Base-by-base conservation (phyloP, 2,888 invertebrate genomes). In the Rhyacophila evoluta region DNA sequence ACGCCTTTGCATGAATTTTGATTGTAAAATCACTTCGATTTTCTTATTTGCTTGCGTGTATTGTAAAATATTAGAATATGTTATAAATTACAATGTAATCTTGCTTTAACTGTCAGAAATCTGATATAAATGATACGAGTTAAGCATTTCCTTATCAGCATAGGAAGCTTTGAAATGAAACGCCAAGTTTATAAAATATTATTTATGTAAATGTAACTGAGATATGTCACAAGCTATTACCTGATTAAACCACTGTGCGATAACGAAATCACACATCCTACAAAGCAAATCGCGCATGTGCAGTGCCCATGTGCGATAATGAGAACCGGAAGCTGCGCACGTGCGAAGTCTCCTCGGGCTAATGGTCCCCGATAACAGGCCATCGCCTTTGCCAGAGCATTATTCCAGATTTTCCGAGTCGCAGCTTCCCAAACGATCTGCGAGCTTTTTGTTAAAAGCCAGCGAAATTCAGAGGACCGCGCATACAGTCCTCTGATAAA, bases 371-470 rank as follows among this genome's bases (percentile, higher is more conserved):
- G 55, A 55, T 55, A 55, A 55, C 55, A 55, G 55, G 55, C 55
- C 55, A n/a, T 15, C 25, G 55, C 55, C 55, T 55, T 55, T 19
- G 19, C 55, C 55, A 19, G 55, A 12, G 25, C 55, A 55, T 55
- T 55, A 55, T 55, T 55, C 55, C 15, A 55, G 55, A 55, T 55
- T 55, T 55, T 55, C 55, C 55, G 55, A 55, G 55, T 55, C 55
- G 55, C 55, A 55, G 55, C 55, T 19, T 55, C 19, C 55, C 19
- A 19, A 55, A 55, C 55, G 25, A 55, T 19, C 55, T 55, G 55
- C 55, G 55, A 55, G 55, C 55, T 55, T 55, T 55, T 25, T 55
- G 55, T 55, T 2, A 55, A 41, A 55, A 55, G 55, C 55, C 55
- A 25, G 55, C 25, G 19, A 55, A 25, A 10, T 15, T 55, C 55